Evolutionary conservation across 2,888 invertebrate genomes (phyloP).

Genomic region (Ditylenchus weischeri): DNA sequence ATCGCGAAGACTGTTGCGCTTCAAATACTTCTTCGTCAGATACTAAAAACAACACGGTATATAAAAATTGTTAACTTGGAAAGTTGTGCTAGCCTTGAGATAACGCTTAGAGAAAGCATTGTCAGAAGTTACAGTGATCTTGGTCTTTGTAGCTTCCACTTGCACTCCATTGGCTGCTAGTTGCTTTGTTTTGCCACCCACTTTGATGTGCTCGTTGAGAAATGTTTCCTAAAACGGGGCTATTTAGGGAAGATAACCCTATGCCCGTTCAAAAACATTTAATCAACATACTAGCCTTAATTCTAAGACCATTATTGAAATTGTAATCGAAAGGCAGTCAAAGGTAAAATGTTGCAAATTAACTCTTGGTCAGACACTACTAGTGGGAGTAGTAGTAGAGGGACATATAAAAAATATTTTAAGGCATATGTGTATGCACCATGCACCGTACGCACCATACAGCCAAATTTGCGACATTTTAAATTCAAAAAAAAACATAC

Average conservation of each 20-base stretch:
- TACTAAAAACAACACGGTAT: slow-evolving; percentile 69
- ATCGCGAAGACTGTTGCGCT: slow-evolving; percentile 97
- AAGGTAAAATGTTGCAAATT: too few species aligned
- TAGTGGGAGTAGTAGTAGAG: too few species aligned
- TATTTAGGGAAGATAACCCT: slow-evolving; percentile 35
- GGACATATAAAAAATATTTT: too few species aligned
- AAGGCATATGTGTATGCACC: too few species aligned
- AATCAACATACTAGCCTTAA: too few species aligned
- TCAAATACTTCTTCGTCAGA: slow-evolving; percentile 97
- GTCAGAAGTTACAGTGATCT: slow-evolving; percentile 84
- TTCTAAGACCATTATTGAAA: too few species aligned
- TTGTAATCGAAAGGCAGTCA: too few species aligned
- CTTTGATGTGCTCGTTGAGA: slow-evolving; percentile 70
- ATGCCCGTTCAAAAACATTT: slow-evolving; percentile 23
- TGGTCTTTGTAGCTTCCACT: slow-evolving; percentile 88
- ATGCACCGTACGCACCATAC: too few species aligned
- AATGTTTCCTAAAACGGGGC: slow-evolving; percentile 62
- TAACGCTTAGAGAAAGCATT: slow-evolving; percentile 72
- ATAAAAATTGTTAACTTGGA: too few species aligned
- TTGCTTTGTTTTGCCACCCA: slow-evolving; percentile 92
- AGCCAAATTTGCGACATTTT: too few species aligned
- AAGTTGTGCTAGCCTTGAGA: slow-evolving; percentile 20
- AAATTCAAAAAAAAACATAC: slow-evolving; percentile 67
- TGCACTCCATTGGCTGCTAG: slow-evolving; percentile 86
- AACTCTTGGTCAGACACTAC: too few species aligned